phyloP scores from a whole-genome alignment of 1,140 invertebrate genomes.

The Drosophila pseudoananassae region DNA sequence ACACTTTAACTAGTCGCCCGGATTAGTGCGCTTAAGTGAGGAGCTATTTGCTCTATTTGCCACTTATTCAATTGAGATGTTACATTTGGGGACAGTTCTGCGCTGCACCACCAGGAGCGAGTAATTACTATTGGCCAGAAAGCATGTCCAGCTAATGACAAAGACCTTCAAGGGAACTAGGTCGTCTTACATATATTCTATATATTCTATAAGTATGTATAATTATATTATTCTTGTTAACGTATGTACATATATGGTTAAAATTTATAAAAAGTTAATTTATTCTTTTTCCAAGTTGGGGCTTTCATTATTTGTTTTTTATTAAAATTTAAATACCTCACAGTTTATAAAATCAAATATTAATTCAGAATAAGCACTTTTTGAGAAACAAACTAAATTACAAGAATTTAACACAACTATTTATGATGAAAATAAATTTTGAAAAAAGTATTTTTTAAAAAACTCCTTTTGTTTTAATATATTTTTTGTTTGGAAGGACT shows the following conservation, averaged over 20 bases:
- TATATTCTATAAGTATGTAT: background rate
- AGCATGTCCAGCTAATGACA: constrained; percentile 23
- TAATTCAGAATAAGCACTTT: no score
- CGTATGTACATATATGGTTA: no score
- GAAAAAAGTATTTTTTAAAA: background rate
- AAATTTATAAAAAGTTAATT: no score
- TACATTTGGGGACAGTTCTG: constrained; percentile 26
- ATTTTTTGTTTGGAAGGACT: constrained; percentile 5
- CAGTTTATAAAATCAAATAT: no score
- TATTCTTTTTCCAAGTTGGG: no score
- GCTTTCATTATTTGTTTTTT: no score
- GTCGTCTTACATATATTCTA: constrained; percentile 16
- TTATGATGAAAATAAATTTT: no score
- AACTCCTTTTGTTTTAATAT: background rate
- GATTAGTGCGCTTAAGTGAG: constrained; percentile 37
- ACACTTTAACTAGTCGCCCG: constrained; percentile 71
- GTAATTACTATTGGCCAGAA: constrained; percentile 28
- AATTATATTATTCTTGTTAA: background rate
- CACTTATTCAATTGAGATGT: constrained; percentile 68
- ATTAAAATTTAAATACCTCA: no score
- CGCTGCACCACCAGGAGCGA: constrained; percentile 25
- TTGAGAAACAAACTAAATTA: no score
- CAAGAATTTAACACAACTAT: no score
- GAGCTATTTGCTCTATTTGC: constrained; percentile 37
- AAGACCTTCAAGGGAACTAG: constrained; percentile 45